These are phyloP conservation scores for Girardinus metallicus DNA, from an alignment of 2,797 vertebrate species.

Conservation along the genomic window DNA sequence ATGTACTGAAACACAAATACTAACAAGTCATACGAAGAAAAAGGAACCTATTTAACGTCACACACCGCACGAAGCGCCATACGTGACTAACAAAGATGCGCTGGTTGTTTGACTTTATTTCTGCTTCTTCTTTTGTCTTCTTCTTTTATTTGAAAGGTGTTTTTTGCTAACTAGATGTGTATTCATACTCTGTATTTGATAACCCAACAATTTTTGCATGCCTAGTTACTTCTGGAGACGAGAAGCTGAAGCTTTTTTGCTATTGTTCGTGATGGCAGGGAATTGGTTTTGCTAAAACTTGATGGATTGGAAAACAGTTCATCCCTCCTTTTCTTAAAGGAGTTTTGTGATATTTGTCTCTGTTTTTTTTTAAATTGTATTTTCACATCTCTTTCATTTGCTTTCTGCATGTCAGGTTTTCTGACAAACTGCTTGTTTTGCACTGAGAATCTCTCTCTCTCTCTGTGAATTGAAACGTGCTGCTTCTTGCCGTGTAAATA, in stretches of 20 bases:
- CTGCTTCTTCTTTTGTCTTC: slow-evolving; percentile 33
- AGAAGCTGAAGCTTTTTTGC: slow-evolving; percentile 66
- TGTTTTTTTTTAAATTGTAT: slow-evolving; percentile 32
- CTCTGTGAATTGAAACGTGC: slow-evolving; percentile 25
- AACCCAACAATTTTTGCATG: slow-evolving; percentile 81
- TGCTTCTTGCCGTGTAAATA: slow-evolving; percentile 55
- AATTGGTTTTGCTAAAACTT: slow-evolving; percentile 40
- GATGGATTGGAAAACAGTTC: slow-evolving; percentile 51
- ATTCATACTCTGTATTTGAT: slow-evolving; percentile 81
- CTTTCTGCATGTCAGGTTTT: slow-evolving; percentile 50
- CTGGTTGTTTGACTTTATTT: slow-evolving; percentile 58
- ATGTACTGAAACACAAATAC: slow-evolving; percentile 68
- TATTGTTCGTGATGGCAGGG: slow-evolving; percentile 58
- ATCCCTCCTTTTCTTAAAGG: slow-evolving; percentile 50
- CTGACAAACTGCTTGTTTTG: slow-evolving; percentile 69
- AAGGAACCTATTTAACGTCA: slow-evolving; percentile 71
- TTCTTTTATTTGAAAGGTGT: slow-evolving; percentile 56
- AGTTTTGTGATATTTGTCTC: slow-evolving; percentile 28
- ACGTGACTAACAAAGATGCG: slow-evolving; percentile 71
- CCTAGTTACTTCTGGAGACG: slow-evolving; percentile 70
- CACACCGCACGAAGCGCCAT: slow-evolving; percentile 72
- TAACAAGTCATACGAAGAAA: slow-evolving; percentile 68
- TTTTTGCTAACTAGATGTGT: slow-evolving; percentile 77
- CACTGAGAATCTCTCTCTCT: slow-evolving; percentile 63
- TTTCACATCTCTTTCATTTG: slow-evolving; percentile 44